These are phyloP conservation scores for Aleiodes testaceus DNA, from an alignment of 2,888 invertebrate species.

Conservation along the genomic window DNA sequence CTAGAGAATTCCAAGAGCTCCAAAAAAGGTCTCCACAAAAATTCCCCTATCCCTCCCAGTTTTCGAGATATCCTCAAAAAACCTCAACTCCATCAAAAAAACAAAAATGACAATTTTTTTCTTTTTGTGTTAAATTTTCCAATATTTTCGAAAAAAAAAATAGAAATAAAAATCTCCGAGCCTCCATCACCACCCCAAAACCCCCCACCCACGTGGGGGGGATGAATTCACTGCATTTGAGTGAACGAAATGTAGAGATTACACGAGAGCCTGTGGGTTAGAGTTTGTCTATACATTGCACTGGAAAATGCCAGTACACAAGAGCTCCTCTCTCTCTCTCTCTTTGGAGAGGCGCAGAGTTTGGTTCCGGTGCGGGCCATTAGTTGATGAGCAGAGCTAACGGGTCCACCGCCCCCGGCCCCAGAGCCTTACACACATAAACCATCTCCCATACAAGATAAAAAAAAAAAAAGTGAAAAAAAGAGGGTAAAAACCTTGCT, in stretches of 20 bases:
- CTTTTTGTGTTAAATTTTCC: too few relatives aligned
- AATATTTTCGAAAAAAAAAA: too few relatives aligned
- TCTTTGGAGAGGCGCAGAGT: slow-evolving; percentile 49
- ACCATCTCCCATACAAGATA: slow-evolving; percentile 32
- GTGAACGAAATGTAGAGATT: slow-evolving; percentile 29
- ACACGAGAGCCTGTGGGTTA: slow-evolving; percentile 26
- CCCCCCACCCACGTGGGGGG: background rate
- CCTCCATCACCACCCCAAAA: too few relatives aligned
- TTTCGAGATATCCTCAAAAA: too few relatives aligned
- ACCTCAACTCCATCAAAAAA: too few relatives aligned
- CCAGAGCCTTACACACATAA: slow-evolving; percentile 38
- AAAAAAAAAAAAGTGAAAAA: background rate
- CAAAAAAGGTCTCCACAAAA: too few relatives aligned
- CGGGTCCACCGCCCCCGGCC: slow-evolving; percentile 59
- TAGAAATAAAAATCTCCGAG: too few relatives aligned
- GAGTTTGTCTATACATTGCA: slow-evolving; percentile 17
- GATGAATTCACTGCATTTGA: slow-evolving; percentile 29
- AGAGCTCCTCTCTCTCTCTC: background rate
- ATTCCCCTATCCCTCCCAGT: too few relatives aligned
- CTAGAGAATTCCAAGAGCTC: too few relatives aligned
- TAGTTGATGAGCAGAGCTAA: slow-evolving; percentile 70
- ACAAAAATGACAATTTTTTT: too few relatives aligned
- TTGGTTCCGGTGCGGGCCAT: slow-evolving; percentile 72
- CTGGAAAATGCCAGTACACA: slow-evolving; percentile 16
- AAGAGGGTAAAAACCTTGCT: slow-evolving; percentile 25